phyloP scores from a whole-genome alignment of 2,113 vertebrate species.

The Bagarius yarrelli region DNA sequence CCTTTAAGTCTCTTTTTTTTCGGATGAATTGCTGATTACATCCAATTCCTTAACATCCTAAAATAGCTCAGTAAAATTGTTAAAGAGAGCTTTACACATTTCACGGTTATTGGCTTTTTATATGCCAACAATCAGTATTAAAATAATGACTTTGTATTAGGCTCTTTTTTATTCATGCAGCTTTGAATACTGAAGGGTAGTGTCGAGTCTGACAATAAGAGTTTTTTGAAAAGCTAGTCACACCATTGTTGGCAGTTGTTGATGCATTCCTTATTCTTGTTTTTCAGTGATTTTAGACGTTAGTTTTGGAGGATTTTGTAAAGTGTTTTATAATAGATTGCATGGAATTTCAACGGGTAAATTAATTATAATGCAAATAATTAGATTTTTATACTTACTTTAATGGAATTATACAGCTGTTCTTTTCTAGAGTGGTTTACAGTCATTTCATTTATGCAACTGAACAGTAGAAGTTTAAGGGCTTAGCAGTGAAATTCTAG shows the following conservation, averaged over 20 bases:
- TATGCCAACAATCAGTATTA: background rate
- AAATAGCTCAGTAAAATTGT: background rate
- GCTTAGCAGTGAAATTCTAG: no score
- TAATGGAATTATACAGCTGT: no score
- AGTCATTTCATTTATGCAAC: no score
- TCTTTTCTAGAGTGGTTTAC: no score
- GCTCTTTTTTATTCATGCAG: background rate
- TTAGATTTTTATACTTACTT: no score
- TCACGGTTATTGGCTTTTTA: background rate
- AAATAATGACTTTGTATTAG: slow-evolving; percentile 14
- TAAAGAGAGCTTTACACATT: background rate
- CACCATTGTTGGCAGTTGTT: background rate
- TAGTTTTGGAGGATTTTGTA: background rate
- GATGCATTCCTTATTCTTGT: slow-evolving; percentile 7
- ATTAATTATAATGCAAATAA: background rate
- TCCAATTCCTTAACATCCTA: background rate
- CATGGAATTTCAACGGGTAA: background rate
- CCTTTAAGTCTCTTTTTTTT: background rate
- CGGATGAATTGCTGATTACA: background rate
- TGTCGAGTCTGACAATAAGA: slow-evolving; percentile 12
- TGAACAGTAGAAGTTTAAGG: no score
- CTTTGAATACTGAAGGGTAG: background rate
- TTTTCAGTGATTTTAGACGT: background rate
- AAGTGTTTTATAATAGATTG: background rate
- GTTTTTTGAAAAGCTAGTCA: background rate